A percentile compares a stretch with the other conserved stretches of the same genome.
phyloP scores from a whole-genome alignment of 2,113 vertebrate species.

The Lagopus muta region DNA sequence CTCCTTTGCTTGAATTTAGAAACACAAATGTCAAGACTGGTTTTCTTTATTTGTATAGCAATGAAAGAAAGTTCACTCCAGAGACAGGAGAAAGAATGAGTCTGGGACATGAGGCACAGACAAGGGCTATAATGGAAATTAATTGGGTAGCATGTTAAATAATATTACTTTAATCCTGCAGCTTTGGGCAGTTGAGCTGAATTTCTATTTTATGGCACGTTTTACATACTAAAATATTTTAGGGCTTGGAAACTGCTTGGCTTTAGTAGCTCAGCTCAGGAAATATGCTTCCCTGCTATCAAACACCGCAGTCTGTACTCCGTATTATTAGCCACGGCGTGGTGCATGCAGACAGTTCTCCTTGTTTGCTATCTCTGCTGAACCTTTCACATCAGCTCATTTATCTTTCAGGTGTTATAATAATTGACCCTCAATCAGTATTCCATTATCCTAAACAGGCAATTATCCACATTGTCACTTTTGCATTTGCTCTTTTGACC shows the following conservation, averaged over 20 bases:
- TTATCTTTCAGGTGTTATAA: constrained; percentile 87
- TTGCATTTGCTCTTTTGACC: constrained; percentile 92
- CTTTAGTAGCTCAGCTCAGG: constrained; percentile 67
- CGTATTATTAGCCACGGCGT: constrained; percentile 37
- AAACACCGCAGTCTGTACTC: constrained; percentile 13
- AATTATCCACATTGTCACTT: constrained; percentile 98
- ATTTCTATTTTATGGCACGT: constrained; percentile 75
- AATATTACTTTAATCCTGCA: constrained; percentile 79
- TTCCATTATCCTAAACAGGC: constrained; percentile 92
- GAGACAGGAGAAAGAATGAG: constrained; percentile 71
- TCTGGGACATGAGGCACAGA: constrained; percentile 53
- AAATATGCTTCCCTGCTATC: constrained; percentile 64
- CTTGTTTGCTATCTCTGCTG: constrained; percentile 75
- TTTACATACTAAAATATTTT: constrained; percentile 73
- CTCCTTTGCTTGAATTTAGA: constrained; percentile 30
- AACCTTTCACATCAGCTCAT: constrained; percentile 82
- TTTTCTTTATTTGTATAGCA: constrained; percentile 70
- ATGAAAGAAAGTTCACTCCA: constrained; percentile 67
- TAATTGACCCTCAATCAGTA: constrained; percentile 93
- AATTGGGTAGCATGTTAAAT: constrained; percentile 72
- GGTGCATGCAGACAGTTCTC: constrained; percentile 51
- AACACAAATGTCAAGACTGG: constrained; percentile 43
- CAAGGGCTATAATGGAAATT: constrained; percentile 72
- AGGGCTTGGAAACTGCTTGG: constrained; percentile 29
- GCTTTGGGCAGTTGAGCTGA: constrained; percentile 62